Evolutionary conservation across 2,888 invertebrate species (phyloP).

Genomic region (Andrena chrysosceles): DNA sequence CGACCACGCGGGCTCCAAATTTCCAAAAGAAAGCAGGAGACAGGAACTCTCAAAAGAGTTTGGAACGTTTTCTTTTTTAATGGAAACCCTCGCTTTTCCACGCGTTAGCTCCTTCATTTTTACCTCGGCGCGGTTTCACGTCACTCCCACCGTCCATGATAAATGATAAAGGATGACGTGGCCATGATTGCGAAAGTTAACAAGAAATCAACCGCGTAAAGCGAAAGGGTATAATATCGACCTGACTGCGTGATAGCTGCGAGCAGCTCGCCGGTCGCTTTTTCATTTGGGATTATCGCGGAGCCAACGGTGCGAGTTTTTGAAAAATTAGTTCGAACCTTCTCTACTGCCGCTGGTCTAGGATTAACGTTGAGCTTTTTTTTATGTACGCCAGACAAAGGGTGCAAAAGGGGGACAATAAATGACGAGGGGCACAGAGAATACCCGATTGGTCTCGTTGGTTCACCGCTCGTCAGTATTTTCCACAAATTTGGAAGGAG

Average conservation of each 20-base stretch:
- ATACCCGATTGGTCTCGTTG: slow-evolving; percentile 43
- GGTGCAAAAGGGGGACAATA: slow-evolving; percentile 36
- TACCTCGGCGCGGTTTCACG: background rate
- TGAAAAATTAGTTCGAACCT: slow-evolving; percentile 61
- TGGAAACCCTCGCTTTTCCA: background rate
- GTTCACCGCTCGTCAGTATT: slow-evolving; percentile 15
- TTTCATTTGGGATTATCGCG: slow-evolving; percentile 63
- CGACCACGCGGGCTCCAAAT: too few relatives aligned
- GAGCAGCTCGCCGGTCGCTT: slow-evolving; percentile 40
- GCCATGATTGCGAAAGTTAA: background rate
- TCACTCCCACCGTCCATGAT: background rate
- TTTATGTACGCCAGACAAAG: slow-evolving; percentile 13
- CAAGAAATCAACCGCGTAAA: slow-evolving; percentile 32
- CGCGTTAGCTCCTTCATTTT: background rate
- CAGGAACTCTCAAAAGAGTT: background rate
- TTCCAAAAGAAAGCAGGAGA: background rate
- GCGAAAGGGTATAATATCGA: slow-evolving; percentile 53
- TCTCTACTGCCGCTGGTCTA: slow-evolving; percentile 24
- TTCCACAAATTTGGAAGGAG: slow-evolving; percentile 26
- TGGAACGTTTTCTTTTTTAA: background rate
- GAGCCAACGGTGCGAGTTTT: slow-evolving; percentile 39
- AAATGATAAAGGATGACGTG: background rate
- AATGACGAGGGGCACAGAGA: slow-evolving; percentile 46
- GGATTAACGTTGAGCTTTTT: slow-evolving; percentile 54
- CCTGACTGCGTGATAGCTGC: slow-evolving; percentile 28